Evolutionary conservation across 1,140 invertebrate genomes (phyloP).

Genomic region (Lordiphosa mommai): DNA sequence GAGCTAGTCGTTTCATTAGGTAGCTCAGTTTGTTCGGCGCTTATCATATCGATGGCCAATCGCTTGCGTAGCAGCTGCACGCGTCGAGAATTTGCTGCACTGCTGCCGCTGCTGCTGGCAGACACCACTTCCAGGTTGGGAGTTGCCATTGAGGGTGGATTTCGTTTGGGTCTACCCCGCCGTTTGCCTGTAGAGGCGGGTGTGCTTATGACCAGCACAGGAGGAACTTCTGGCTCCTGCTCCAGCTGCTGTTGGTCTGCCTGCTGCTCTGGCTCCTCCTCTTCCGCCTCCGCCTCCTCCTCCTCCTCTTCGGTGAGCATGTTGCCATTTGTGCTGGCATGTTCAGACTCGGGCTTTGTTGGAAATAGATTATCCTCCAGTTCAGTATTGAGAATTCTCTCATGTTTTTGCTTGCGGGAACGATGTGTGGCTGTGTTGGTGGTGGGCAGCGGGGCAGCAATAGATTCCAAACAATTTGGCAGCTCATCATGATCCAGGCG

Average conservation of each 20-base stretch:
- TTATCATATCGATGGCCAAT: slow-evolving; percentile 73
- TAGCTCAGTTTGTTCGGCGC: slow-evolving; percentile 33
- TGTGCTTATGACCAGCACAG: not conserved
- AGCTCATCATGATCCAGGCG: slow-evolving; percentile 60
- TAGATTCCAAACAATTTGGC: no score
- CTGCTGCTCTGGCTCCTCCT: slow-evolving; percentile 1
- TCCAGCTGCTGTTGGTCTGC: not conserved
- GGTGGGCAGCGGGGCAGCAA: slow-evolving; percentile 19
- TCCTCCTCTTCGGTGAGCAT: slow-evolving; percentile 6
- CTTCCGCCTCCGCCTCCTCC: not conserved
- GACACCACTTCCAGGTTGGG: slow-evolving; percentile 1
- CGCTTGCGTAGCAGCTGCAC: slow-evolving; percentile 71
- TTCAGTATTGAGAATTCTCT: slow-evolving; percentile 62
- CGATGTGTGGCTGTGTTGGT: slow-evolving; percentile 43
- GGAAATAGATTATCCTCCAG: slow-evolving; percentile 42
- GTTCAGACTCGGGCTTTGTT: not conserved
- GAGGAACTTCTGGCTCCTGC: not conserved
- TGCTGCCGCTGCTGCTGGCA: slow-evolving; percentile 13
- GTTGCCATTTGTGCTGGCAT: slow-evolving; percentile 24
- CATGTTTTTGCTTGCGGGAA: slow-evolving; percentile 70
- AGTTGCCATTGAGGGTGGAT: slow-evolving; percentile 3
- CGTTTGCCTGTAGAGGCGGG: slow-evolving; percentile 41
- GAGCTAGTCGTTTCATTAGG: not conserved
- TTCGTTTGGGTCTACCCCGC: slow-evolving; percentile 51
- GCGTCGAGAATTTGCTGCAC: slow-evolving; percentile 52